phyloP scores from a whole-genome alignment of 2,113 vertebrate genomes.

The Ia io region DNA sequence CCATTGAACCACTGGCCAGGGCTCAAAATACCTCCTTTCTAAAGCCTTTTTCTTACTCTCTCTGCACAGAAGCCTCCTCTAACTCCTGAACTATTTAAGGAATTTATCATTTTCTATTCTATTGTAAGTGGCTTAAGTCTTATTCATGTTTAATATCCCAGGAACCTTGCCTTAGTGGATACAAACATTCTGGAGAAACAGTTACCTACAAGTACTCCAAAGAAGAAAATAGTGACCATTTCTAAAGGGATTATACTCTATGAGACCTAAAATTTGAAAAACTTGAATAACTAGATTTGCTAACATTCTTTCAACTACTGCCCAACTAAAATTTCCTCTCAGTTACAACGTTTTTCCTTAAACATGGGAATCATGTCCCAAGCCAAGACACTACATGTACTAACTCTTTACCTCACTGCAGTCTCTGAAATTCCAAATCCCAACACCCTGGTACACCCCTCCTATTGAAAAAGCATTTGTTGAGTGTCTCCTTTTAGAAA shows the following conservation, averaged over 20 bases:
- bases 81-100: conserved; percentile 8
- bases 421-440: not conserved
- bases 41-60: conserved; percentile 14
- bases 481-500: not conserved
- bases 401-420: not conserved
- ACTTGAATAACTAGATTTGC: conserved; percentile 31
- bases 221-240: not conserved
- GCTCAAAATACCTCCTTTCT: conserved; percentile 14
- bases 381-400: not conserved
- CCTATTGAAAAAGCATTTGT: not conserved
- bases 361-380: not conserved
- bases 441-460: not conserved
- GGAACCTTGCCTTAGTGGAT: not conserved
- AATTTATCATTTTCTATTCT: conserved; percentile 29
- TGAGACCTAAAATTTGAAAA: conserved; percentile 22
- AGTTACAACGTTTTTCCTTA: not conserved
- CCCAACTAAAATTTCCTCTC: conserved; percentile 9
- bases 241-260: not conserved
- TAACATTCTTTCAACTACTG: conserved; percentile 24
- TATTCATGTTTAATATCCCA: conserved; percentile 14
- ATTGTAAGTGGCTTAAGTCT: not conserved
- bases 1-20: not conserved
- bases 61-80: conserved; percentile 16
- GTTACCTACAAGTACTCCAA: conserved; percentile 4
- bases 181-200: conserved; percentile 5